Evolutionary conservation across 2,797 vertebrate genomes (phyloP), one percentile per base, ranked within the genome.

Genomic region (Lutjanus argentimaculatus): DNA sequence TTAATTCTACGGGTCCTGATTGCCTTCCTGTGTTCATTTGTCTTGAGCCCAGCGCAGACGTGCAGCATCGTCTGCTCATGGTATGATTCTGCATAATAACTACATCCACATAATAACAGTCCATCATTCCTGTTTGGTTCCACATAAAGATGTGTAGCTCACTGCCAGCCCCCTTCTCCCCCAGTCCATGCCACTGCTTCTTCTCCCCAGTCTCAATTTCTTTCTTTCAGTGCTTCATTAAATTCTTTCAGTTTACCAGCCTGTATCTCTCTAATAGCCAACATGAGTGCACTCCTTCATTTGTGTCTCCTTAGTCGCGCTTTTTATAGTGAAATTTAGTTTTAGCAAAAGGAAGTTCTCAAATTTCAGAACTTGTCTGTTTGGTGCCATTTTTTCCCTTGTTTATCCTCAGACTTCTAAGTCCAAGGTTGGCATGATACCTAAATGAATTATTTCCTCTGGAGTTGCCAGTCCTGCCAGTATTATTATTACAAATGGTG

Each of bases 401-500:
- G 46, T 64, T 89, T 73, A 69, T 77, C 59, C 64, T 49, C 36
- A 72, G 45, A 67, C 67, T 69, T 76, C 51, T 61, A 82, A 80
- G 76, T 83, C 83, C 79, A 91, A 88, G 83, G 86, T 87, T 92
- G 86, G 90, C 79, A 67, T 61, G 81, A 81, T 88, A 76, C 74
- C 67, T 78, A 75, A 87, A 88, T 91, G 67, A 91, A 90, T 84
- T 80, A 85, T 86, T 91, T 85, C 69, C 76, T 80, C 72, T 53
- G 58, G 75, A 85, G 84, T 87, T 86, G 74, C 78, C 85, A 75
- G 78, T 85, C 77, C 79, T 86, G 85, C 64, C 86, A 73, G 62
- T 84, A 17, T 72, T 83, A 84, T 88, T 88, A 88, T 90, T 91
- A 85, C 76, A 90, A 91, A 92, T 87, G 74, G 79, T 88, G 73